Conservation (phyloP, 2,113 vertebrate genomes). For the Camelus bactrianus region DNA sequence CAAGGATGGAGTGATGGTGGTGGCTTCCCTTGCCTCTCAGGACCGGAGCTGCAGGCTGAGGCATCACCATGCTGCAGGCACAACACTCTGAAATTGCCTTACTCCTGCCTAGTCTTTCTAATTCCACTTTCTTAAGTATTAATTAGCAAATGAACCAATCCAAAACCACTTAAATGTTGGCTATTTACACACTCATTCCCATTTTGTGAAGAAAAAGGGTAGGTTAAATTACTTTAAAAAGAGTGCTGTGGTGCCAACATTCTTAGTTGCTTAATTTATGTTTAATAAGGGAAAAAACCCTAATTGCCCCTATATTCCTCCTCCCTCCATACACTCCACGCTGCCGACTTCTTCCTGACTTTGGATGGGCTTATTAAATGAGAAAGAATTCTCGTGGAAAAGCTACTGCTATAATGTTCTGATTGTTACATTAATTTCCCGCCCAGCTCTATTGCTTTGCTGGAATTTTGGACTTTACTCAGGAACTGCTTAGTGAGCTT, state of each 20-base stretch:
- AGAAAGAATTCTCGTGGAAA: constrained; percentile 77
- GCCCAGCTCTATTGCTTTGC: constrained; percentile 63
- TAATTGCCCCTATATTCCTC: background rate
- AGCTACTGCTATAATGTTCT: constrained; percentile 77
- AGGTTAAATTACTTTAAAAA: constrained; percentile 53
- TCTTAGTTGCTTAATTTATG: constrained; percentile 72
- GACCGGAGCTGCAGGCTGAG: background rate
- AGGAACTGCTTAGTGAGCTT: constrained; percentile 74
- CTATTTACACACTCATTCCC: constrained; percentile 66
- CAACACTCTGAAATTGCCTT: constrained; percentile 37
- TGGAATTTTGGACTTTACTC: constrained; percentile 83
- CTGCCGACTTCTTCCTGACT: background rate
- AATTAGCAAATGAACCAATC: constrained; percentile 81
- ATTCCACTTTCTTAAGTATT: constrained; percentile 76
- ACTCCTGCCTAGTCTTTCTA: background rate
- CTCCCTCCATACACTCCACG: background rate
- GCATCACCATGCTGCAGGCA: constrained; percentile 40
- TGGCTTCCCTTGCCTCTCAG: background rate
- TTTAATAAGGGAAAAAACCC: constrained; percentile 44
- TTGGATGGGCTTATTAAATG: constrained; percentile 56
- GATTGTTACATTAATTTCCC: constrained; percentile 74
- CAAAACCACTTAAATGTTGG: constrained; percentile 68
- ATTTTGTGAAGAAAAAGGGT: constrained; percentile 57
- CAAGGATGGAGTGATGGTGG: background rate
- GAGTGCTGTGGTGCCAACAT: constrained; percentile 19